These are phyloP conservation scores for Oedothorax gibbosus DNA, from an alignment of 1,140 invertebrate species.

Conservation along the genomic window DNA sequence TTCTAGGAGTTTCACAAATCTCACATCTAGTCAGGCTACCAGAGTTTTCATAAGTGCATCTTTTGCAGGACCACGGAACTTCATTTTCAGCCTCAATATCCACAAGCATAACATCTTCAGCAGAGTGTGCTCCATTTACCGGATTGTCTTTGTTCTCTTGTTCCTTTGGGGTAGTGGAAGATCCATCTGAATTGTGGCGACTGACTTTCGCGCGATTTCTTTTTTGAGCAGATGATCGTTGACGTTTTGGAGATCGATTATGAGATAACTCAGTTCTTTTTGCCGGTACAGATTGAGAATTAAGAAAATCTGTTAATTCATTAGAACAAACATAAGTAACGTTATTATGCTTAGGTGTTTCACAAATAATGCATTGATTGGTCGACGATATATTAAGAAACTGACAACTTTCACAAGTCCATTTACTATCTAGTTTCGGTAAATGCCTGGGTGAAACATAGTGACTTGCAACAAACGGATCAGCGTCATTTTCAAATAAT, in stretches of 20 bases:
- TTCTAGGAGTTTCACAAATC: constrained; percentile 74
- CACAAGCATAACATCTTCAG: constrained; percentile 61
- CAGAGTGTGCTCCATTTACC: constrained; percentile 56
- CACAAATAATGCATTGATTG: constrained; percentile 64
- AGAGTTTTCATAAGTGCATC: constrained; percentile 74
- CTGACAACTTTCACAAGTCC: constrained; percentile 65
- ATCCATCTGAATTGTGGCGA: constrained; percentile 72
- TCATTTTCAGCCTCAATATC: constrained; percentile 46
- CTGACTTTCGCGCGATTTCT: constrained; percentile 74
- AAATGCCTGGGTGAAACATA: constrained; percentile 60
- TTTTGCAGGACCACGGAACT: constrained; percentile 72
- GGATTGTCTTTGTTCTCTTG: constrained; percentile 34
- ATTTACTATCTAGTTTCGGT: constrained; percentile 63
- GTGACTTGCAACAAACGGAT: constrained; percentile 43
- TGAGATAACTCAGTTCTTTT: constrained; percentile 56
- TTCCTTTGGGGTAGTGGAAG: constrained; percentile 28
- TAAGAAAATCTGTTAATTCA: constrained; percentile 48
- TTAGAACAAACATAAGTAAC: constrained; percentile 56
- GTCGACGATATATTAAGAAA: constrained; percentile 65
- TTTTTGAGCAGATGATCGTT: constrained; percentile 73
- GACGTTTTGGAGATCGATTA: constrained; percentile 71
- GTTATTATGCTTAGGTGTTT: constrained; percentile 61
- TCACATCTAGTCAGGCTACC: constrained; percentile 73
- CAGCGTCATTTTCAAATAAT: constrained; percentile 27
- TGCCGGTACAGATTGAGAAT: constrained; percentile 42